Evolutionary conservation across 2,797 vertebrate genomes (phyloP).

Genomic region (Borostomias antarcticus): DNA sequence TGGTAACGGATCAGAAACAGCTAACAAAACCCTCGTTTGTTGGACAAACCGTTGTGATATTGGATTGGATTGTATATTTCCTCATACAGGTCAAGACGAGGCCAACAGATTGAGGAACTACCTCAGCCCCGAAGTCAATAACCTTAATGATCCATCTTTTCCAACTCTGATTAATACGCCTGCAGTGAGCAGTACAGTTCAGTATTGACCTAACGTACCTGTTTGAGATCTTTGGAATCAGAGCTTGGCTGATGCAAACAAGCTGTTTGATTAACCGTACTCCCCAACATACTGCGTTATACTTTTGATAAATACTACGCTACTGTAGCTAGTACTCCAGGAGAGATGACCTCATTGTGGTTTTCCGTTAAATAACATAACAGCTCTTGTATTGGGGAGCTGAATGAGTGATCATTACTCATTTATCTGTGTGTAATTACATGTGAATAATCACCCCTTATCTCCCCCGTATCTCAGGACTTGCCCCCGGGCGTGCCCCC

Average conservation of each 20-base stretch:
- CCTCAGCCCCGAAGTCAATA: background rate
- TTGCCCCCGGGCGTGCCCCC: conserved; percentile 12
- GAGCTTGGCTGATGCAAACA: background rate
- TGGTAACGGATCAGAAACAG: conserved; percentile 71
- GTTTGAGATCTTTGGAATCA: background rate
- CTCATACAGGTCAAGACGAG: no score
- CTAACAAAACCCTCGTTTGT: conserved; percentile 74
- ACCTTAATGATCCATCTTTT: background rate
- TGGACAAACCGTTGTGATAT: conserved; percentile 74
- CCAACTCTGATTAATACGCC: background rate
- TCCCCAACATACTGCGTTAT: background rate
- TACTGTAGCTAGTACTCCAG: background rate
- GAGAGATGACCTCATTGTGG: background rate
- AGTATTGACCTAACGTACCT: background rate
- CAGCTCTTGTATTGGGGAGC: background rate
- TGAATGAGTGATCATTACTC: conserved; percentile 18
- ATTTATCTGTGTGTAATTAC: conserved; percentile 39
- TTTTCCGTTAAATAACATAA: background rate
- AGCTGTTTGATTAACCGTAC: background rate
- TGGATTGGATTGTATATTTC: no score
- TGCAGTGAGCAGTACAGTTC: background rate
- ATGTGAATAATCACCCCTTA: conserved; percentile 27
- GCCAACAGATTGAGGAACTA: background rate
- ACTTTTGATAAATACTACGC: background rate
- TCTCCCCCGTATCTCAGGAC: conserved; percentile 6